Base-by-base conservation (phyloP, 2,888 invertebrate genomes). In the Oscheius sp. region DNA sequence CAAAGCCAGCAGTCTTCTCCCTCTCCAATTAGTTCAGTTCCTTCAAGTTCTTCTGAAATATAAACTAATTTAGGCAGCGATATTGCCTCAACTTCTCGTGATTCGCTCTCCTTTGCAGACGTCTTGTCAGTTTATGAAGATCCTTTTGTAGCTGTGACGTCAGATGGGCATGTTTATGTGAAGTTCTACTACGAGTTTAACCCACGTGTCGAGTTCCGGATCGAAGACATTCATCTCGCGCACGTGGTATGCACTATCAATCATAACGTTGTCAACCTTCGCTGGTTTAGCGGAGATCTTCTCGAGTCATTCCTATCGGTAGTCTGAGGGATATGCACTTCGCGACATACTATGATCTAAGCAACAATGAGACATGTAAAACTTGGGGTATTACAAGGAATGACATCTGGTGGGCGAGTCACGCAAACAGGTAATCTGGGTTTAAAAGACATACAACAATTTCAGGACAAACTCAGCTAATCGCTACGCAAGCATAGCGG, bases 391-490 rank as follows among this genome's bases (percentile, higher is more conserved):
- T 73, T 51, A 67, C 70, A 9, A 33, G 61, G 6, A 75, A 75
- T 36, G 67, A 73, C 49, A 70, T 75, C 12, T 75, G 75, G 75
- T 75, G 75, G 75, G 72, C 73, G 2, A 75, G 75, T 38, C 75
- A 75, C 38, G 36, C 67, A 17, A 73, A 72, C 47, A 56, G 75
- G 75, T 75, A 41, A 20, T 24, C n/a, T 36, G 4, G 12, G 9
- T 32, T 14, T 44, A 24, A 3, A 9, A 32, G 30, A 9, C 30
- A 30, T 30, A 26, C 6, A 54, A 54, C 8, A 20, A 24, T n/a
- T 61, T 44, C 28, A 64, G 64, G n/a, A 50, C 22, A 20, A 38
- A 51, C 41, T 64, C 64, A 0, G 51, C 51, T 1, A 64, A 64
- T 22, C 26, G 26, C 20, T 64, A 51, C 22, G 38, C 28, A 1